Base-by-base conservation (phyloP, 2,888 invertebrate species). In the Machimus rusticus region DNA sequence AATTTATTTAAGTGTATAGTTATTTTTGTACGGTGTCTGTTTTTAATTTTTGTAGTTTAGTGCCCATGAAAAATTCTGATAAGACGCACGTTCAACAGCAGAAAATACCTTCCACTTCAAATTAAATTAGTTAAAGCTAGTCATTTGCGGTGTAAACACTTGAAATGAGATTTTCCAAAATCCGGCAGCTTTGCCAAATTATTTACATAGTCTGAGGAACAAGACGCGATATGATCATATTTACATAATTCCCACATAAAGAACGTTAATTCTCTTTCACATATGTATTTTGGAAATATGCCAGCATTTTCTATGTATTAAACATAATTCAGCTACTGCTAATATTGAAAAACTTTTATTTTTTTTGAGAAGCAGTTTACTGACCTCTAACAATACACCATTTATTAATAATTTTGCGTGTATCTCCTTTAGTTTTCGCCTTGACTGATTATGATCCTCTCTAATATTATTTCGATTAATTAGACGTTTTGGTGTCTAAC, bases 371-470 rank as follows among this genome's bases (percentile, higher is more conserved):
- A 79, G 31, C 79, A 79, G 79, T 79, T 79, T 79, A 79, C 51
- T 79, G 79, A 79, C 79, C 79, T 79, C 51, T 51, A 79, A 79
- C 79, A 79, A 79, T 34, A 79, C 5, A 51, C 12, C 23, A 57
- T 19, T 39, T 39, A 57, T 57, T 66, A 51, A 46, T 51, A 51
- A 51, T n/a, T 19, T 55, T 1, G 16, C 2, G 6, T 19, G 19
- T 19, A 1, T 55, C 2, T n/a, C 66, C 28, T 28, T 19, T 66
- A 0, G 12, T 23, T 66, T 28, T 66, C 28, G 0, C 66, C 28
- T 66, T 66, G 66, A 66, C 66, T 66, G 66, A 66, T 66, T 66
- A 9, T 28, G 9, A 23, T 4, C 4, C 19, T 28, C 23, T 51
- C 2, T 51, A n/a, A 16, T 66, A 28, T 9, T 19, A 12, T 28